A percentile compares a stretch with the other conserved stretches of the same genome.
Evolutionary conservation across 2,113 vertebrate genomes (phyloP).

Genomic region (Tupaia tana): DNA sequence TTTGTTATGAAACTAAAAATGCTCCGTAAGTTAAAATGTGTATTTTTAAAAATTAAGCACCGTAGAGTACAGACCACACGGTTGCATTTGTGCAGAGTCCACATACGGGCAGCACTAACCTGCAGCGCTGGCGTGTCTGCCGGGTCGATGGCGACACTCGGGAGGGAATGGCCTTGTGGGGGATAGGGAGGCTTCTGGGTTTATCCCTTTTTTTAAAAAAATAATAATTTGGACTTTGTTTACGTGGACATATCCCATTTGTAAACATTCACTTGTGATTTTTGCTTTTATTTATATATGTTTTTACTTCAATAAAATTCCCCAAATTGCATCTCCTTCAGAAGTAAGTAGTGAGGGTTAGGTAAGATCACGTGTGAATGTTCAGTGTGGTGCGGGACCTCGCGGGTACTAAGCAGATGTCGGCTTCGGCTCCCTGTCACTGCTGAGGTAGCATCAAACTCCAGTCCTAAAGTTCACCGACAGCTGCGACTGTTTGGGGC

Average conservation of each 20-base stretch:
- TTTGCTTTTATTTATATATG: not conserved
- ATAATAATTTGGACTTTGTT: not conserved
- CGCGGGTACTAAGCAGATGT: not conserved
- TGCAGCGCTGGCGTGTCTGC: not conserved
- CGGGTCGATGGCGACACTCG: not conserved
- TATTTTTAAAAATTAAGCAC: not conserved
- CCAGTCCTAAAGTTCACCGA: not conserved
- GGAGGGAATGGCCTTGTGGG: not conserved
- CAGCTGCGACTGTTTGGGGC: not conserved
- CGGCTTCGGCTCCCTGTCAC: not conserved
- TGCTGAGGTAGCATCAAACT: not conserved
- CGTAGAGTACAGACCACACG: not conserved
- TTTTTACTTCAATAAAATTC: not conserved
- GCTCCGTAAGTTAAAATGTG: not conserved
- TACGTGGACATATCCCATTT: not conserved
- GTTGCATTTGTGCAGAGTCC: not conserved
- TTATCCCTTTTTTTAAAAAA: not conserved
- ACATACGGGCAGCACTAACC: not conserved
- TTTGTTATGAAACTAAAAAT: not conserved
- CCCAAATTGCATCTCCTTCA: not conserved
- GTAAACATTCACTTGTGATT: not conserved
- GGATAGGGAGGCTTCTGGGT: not conserved
- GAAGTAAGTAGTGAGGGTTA: not conserved
- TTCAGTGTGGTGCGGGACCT: not conserved
- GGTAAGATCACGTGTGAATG: not conserved